A percentile compares a stretch with the other conserved stretches of the same genome.
Conservation (phyloP, 2,113 vertebrate genomes). For the Climacteris rufus region DNA sequence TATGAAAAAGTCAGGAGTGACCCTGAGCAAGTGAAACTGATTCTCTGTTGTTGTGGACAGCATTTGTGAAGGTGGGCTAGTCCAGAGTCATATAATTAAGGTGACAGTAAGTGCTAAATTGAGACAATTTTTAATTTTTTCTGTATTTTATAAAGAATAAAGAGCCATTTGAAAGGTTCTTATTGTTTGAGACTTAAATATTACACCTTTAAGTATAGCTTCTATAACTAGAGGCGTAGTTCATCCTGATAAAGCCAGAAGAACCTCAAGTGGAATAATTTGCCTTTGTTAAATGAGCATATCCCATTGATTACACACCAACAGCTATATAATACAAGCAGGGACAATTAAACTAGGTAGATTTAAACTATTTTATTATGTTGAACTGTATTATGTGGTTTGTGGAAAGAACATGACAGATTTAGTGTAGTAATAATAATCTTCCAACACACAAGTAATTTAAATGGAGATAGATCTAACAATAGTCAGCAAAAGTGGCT, state of each 20-base stretch:
- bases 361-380: background rate
- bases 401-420: background rate
- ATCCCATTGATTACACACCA: background rate
- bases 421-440: constrained; percentile 19
- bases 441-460: constrained; percentile 20
- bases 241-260: background rate
- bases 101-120: background rate
- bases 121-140: background rate
- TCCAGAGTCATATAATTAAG: background rate
- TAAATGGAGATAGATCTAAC: background rate
- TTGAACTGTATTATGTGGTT: background rate
- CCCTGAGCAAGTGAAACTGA: background rate
- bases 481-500: background rate
- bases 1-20: background rate
- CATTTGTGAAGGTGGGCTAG: background rate
- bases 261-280: background rate
- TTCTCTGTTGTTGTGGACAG: background rate
- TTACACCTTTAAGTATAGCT: background rate
- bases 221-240: background rate
- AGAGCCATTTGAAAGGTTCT: background rate
- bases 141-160: background rate
- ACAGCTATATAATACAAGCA: background rate
- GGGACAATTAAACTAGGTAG: background rate
- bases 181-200: background rate
- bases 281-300: background rate